Evolutionary conservation across 2,113 vertebrate genomes (phyloP), one percentile per base, ranked within the genome.

Genomic region (Murina feae): DNA sequence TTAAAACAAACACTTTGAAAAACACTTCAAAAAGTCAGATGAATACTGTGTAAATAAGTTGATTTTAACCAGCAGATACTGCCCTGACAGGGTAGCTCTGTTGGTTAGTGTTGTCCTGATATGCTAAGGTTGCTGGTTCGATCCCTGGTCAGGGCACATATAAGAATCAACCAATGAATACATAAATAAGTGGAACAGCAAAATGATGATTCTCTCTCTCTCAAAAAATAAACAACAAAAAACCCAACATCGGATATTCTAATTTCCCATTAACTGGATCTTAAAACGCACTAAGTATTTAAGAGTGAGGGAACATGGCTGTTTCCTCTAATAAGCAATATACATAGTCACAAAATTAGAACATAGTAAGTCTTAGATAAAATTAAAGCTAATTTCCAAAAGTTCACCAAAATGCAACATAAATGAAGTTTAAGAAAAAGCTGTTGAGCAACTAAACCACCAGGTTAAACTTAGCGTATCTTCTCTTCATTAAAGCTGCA

Each of bases 1-100:
- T 92, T n/a, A 89, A 89, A 80, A 93, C 21, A 58, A 86, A 86
- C 39, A 87, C 55, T 75, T 35, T 86, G 47, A 81, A 94, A 95
- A 96, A 81, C 3, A 91, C 10, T 82, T 85, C 21, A 72, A 89
- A 82, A 39, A 79, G 6, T 71, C 3, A 94, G 53, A 91, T 37
- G 44, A 93, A 65, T 37, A 44, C 2, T 71, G 12, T 51, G 6
- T 55, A 55, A 51, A 37, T 60, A 79, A 75, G 35, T 39, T 21
- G 6, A 39, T 91, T 86, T 71, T 55, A 92, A 71, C 8, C 4
- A 75, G 5, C 21, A 13, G 51, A 68, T 74, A 88, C 69, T 87
- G 63, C 30, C 63, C 63, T 66, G 63, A 32, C 63, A 32, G 30
- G 16, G 14, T 17, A 66, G 63, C 30, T 66, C 63, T n/a, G 63